These are phyloP conservation scores for Syncerus caffer DNA, from an alignment of 2,797 vertebrate species.

Conservation along the genomic window DNA sequence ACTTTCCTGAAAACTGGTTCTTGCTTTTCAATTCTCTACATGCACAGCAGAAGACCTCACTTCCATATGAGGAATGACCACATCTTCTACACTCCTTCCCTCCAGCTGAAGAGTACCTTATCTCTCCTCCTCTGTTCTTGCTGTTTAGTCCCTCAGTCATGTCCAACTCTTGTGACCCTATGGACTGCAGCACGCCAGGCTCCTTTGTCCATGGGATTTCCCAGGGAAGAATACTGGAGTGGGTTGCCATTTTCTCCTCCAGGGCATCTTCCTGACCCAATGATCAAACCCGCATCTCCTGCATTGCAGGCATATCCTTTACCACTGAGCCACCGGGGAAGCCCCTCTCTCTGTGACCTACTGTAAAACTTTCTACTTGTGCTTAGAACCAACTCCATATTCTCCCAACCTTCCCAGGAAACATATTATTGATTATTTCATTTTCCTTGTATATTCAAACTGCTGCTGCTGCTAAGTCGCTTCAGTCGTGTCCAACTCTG, in stretches of 20 bases:
- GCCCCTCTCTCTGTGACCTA: not conserved
- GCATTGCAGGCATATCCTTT: not conserved
- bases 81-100: not conserved
- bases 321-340: not conserved
- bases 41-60: not conserved
- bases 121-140: not conserved
- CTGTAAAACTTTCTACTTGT: not conserved
- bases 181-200: rapidly evolving
- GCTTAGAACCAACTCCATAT: not conserved
- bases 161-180: not conserved
- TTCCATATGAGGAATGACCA: not conserved
- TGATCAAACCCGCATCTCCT: not conserved
- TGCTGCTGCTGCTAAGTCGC: not conserved
- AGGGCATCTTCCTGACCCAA: not conserved
- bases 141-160: not conserved
- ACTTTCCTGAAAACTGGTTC: not conserved
- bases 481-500: no score
- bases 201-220: not conserved
- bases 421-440: not conserved
- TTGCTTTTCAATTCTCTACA: not conserved
- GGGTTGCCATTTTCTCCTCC: not conserved
- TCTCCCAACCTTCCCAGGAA: not conserved
- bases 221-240: not conserved
- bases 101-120: not conserved
- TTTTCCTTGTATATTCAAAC: not conserved